Conservation (phyloP, 2,797 vertebrate species). For the Danio albolineatus region DNA sequence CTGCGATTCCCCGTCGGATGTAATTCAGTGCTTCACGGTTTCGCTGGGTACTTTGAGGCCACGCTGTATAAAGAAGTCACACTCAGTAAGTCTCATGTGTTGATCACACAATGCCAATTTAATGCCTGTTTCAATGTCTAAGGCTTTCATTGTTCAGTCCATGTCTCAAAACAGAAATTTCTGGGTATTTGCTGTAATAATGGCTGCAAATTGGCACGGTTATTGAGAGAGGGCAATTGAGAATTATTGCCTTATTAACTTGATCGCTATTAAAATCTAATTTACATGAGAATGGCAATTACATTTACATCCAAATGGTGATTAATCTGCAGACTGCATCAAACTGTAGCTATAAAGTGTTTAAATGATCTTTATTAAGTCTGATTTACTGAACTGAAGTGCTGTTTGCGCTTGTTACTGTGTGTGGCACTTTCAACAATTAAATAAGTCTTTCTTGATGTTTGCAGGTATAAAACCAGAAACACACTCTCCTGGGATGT, state of each 20-base stretch:
- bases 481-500: constrained; percentile 94
- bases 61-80: constrained; percentile 89
- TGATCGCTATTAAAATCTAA: not conserved
- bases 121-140: not conserved
- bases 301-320: not conserved
- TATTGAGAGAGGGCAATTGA: not conserved
- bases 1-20: constrained; percentile 85
- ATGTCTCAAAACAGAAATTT: not conserved
- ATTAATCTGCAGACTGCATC: not conserved
- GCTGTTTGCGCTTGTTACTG: not conserved
- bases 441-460: constrained; percentile 25
- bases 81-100: constrained; percentile 83
- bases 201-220: not conserved
- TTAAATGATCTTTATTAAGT: not conserved
- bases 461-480: constrained; percentile 90
- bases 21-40: constrained; percentile 91
- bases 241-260: not conserved
- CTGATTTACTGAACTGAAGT: not conserved
- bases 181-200: not conserved
- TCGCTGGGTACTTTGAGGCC: constrained; percentile 93
- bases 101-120: not conserved
- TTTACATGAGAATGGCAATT: not conserved
- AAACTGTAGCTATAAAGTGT: not conserved
- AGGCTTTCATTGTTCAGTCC: not conserved
- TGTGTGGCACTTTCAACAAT: not conserved